Evolutionary conservation across 2,888 invertebrate species (phyloP), one percentile per base, ranked within the genome.

Genomic region (Hydrotaea diabolus): DNA sequence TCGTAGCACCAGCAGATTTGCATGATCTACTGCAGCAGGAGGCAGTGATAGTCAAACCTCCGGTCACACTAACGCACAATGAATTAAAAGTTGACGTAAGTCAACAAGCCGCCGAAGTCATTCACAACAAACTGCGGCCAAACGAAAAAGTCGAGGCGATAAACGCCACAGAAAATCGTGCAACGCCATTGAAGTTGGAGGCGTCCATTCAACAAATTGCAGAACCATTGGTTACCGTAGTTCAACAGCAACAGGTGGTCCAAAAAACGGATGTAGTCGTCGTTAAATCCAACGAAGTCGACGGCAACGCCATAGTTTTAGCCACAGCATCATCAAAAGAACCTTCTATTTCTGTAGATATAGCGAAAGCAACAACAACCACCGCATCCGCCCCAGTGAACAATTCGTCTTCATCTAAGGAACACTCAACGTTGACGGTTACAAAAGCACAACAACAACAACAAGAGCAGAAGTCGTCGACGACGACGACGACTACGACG

Each of bases 21-120:
- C 64, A 71, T 13, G 82, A 82, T 75, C 66, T 85, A 83, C 86
- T 90, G 80, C 87, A 89, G 74, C 88, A 88, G 85, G 90, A 88
- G 86, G 87, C 88, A 79, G 83, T 88, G 80, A 86, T 82, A 69
- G 86, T 88, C 79, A 85, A 86, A 80, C 86, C 90, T 55, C 77
- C 86, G 75, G 69, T 89, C 75, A 84, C 86, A 86, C 80, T 64
- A 2, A 55, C 55, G 31, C 55, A 76, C 64, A 73, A 66, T 79
- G 39, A 82, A 85, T 15, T 74, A 55, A 36, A 69, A n/a, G 31
- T 31, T 31, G 31, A 31, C 31, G 31, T 2, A 2, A 31, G 31
- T 7, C 31, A 31, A 31, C 31, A 2, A 31, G 31, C 31, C 31
- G 7, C 31, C 2, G 31, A 2, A 31, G 26, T 39, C 39, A 39